A percentile compares a stretch with the other conserved stretches of the same genome.
phyloP scores from a whole-genome alignment of 2,888 invertebrate genomes.

The Harmothoe impar region DNA sequence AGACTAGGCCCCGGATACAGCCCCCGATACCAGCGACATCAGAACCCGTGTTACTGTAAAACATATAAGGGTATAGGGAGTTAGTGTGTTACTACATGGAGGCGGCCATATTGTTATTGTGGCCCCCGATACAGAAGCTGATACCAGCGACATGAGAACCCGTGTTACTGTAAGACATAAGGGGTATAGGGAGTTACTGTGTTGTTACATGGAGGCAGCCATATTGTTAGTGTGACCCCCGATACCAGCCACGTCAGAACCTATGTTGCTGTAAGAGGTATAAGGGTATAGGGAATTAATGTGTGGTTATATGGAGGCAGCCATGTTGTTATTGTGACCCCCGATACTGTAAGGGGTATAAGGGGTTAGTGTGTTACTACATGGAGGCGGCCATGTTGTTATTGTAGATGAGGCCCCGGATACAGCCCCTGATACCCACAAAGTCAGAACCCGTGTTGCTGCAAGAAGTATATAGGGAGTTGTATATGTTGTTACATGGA shows the following conservation, averaged over 20 bases:
- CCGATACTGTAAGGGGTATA: too few relatives aligned
- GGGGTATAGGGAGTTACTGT: too few relatives aligned
- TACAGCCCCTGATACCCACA: slow-evolving; percentile 95
- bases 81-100: too few relatives aligned
- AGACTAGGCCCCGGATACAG: slow-evolving; percentile 95
- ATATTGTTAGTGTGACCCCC: slow-evolving; percentile 94
- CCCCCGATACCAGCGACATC: slow-evolving; percentile 91
- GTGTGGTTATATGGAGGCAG: too few relatives aligned
- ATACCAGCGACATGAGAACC: slow-evolving; percentile 86
- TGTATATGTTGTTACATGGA: too few relatives aligned
- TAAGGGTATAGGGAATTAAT: too few relatives aligned
- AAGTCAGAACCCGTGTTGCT: slow-evolving; percentile 46
- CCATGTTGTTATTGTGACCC: slow-evolving; percentile 91
- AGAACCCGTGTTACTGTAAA: slow-evolving; percentile 39
- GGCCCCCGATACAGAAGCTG: slow-evolving; percentile 95
- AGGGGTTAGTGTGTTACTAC: too few relatives aligned
- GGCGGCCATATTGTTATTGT: slow-evolving; percentile 88
- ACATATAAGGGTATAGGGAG: neutral
- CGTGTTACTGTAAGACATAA: slow-evolving; percentile 16
- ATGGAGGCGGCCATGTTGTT: slow-evolving; percentile 85
- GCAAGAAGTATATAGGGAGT: neutral
- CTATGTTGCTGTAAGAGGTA: slow-evolving; percentile 27
- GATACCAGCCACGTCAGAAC: slow-evolving; percentile 86
- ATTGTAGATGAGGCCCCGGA: slow-evolving; percentile 95
- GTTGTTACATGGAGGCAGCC: too few relatives aligned